A percentile compares a stretch with the other conserved stretches of the same genome.
Conservation (phyloP, 2,113 vertebrate genomes). For the Psammodynastes pulverulentus region DNA sequence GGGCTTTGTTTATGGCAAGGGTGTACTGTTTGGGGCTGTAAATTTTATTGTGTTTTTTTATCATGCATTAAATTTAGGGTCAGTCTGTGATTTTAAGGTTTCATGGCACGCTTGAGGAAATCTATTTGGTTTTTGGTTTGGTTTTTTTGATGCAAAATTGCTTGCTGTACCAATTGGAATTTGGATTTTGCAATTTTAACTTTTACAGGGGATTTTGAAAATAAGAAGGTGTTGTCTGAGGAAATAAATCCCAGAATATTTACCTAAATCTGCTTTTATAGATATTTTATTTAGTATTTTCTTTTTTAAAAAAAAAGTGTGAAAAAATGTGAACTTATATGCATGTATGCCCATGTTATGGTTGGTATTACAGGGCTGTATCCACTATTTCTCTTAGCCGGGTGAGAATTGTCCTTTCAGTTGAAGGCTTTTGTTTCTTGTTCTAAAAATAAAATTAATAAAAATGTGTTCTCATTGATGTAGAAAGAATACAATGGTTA, state of each 20-base stretch:
- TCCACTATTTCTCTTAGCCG: not conserved
- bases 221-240: not conserved
- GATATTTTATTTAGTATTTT: not conserved
- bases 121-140: not conserved
- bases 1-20: not conserved
- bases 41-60: not conserved
- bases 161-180: not conserved
- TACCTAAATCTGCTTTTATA: not conserved
- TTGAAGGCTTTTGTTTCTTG: not conserved
- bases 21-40: not conserved
- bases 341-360: not conserved
- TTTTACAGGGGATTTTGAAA: not conserved
- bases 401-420: not conserved
- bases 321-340: not conserved
- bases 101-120: not conserved
- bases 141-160: not conserved
- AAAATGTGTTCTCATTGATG: slow-evolving; percentile 1
- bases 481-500: slow-evolving; percentile 18
- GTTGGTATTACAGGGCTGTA: not conserved
- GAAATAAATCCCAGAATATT: not conserved
- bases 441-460: not conserved
- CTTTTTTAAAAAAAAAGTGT: not conserved
- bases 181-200: not conserved
- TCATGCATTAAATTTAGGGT: not conserved
- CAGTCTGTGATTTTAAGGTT: not conserved